Conservation (phyloP, 2,888 invertebrate genomes). For the Laspeyria flexula region DNA sequence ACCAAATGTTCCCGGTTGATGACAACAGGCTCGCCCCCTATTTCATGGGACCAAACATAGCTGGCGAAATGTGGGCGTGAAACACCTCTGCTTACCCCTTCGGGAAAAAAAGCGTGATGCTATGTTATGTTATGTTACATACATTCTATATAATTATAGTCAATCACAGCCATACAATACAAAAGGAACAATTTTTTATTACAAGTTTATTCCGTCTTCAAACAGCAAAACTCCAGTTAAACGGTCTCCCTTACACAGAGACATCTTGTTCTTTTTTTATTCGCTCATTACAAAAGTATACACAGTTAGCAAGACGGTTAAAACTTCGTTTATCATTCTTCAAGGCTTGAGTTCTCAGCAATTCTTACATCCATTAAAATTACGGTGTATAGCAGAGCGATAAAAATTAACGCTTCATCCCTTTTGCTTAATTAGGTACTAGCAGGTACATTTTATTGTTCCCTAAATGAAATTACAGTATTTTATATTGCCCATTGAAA, state of each 20-base stretch:
- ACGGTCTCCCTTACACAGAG: neutral
- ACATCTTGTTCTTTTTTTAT: constrained; percentile 5
- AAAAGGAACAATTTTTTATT: neutral
- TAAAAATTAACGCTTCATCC: constrained; percentile 35
- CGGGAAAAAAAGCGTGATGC: too few species aligned
- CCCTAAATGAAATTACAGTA: constrained; percentile 11
- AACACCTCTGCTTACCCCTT: too few species aligned
- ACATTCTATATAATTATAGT: too few species aligned
- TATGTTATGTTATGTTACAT: too few species aligned
- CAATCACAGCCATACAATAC: too few species aligned
- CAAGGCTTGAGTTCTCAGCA: neutral
- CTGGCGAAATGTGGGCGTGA: too few species aligned
- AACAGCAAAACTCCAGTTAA: too few species aligned
- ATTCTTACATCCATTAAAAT: constrained; percentile 11
- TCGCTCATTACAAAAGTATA: constrained; percentile 5
- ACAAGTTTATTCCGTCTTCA: too few species aligned
- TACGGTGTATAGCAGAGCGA: constrained; percentile 1
- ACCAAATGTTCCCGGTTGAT: too few species aligned
- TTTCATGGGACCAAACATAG: too few species aligned
- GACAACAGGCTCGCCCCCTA: too few species aligned
- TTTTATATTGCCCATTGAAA: constrained; percentile 2
- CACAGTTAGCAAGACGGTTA: constrained; percentile 3
- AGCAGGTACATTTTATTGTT: constrained; percentile 21
- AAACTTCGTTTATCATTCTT: constrained; percentile 8
- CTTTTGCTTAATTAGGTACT: constrained; percentile 11